Evolutionary conservation across 2,888 invertebrate species (phyloP), one percentile per base, ranked within the genome.

Genomic region (Oligia fasciuncula): DNA sequence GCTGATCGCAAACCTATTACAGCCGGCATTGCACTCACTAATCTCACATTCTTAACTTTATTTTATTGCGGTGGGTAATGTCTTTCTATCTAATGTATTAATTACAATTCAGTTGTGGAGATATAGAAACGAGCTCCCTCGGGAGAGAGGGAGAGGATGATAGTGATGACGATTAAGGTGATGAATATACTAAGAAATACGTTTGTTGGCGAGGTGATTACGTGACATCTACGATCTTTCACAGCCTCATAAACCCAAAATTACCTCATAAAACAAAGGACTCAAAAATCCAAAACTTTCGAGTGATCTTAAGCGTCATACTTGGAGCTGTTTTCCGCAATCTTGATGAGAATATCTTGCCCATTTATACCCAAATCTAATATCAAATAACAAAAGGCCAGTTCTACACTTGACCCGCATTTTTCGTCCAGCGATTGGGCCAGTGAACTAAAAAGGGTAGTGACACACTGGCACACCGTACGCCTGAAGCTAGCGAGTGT

Each of bases 1-100:
- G 51, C 75, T 87, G 87, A 87, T 87, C 84, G 88, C 84, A 76
- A 81, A 87, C 76, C 80, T 72, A 87, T 85, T 80, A 84, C 79
- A 70, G 54, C 46, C 46, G 14, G 68, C 72, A 70, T 75, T 75
- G 85, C 79, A 72, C 83, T 71, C 77, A 62, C 80, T 79, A 81
- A 87, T 81, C 85, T 84, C 75, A 80, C 84, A 84, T 80, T 80
- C 69, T 75, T 80, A 62, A 63, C 76, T 70, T 71, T 72, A 73
- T 81, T 81, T 80, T 73, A 83, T 84, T 80, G 76, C 72, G 73
- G 78, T 69, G 71, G 73, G 68, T 72, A 68, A 75, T 79, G 66
- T 13, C 19, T 60, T 54, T 73, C n/a, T 63, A 35, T 68, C 43
- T 67, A 60, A 71, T 73, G 23, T 73, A 46, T 74, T 74, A 71